Evolutionary conservation across 53 echinoderm and acorn worm species (phyloP).

Genomic region (Arbacia lixula): DNA sequence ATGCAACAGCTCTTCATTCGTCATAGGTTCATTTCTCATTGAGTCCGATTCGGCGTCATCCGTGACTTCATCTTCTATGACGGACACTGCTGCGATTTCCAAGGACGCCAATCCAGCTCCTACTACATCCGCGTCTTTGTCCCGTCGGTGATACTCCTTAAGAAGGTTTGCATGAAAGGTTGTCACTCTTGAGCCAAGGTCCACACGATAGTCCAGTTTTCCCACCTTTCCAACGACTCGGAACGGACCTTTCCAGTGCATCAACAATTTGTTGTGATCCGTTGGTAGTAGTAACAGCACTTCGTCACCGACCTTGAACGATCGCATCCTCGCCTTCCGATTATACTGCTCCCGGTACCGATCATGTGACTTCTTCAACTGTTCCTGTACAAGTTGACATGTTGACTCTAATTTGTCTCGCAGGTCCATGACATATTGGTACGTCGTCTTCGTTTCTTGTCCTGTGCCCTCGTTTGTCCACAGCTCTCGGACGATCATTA

Average conservation of each 20-base stretch:
- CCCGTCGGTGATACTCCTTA: conserved; percentile 49
- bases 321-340: conserved; percentile 52
- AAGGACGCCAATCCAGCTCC: too few species aligned
- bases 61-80: too few species aligned
- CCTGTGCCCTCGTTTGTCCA: conserved; percentile 47
- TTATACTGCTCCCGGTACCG: conserved; percentile 66
- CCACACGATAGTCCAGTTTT: conserved; percentile 56
- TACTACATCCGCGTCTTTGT: conserved; percentile 19
- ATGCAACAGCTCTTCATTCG: too few species aligned
- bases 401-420: conserved; percentile 60
- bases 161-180: conserved; percentile 74
- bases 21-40: too few species aligned
- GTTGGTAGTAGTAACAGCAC: conserved; percentile 68
- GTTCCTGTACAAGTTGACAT: conserved; percentile 48
- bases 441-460: conserved; percentile 67
- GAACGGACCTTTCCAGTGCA: conserved; percentile 74
- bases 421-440: conserved; percentile 72
- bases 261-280: conserved; percentile 54
- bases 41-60: too few species aligned
- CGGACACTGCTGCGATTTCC: too few species aligned
- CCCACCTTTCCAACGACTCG: conserved; percentile 43
- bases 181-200: conserved; percentile 46
- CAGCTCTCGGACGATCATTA: conserved; percentile 63
- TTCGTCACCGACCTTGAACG: conserved; percentile 55
- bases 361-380: conserved; percentile 54